Evolutionary conservation across 2,888 invertebrate genomes (phyloP).

Genomic region (Eilema sororculum): DNA sequence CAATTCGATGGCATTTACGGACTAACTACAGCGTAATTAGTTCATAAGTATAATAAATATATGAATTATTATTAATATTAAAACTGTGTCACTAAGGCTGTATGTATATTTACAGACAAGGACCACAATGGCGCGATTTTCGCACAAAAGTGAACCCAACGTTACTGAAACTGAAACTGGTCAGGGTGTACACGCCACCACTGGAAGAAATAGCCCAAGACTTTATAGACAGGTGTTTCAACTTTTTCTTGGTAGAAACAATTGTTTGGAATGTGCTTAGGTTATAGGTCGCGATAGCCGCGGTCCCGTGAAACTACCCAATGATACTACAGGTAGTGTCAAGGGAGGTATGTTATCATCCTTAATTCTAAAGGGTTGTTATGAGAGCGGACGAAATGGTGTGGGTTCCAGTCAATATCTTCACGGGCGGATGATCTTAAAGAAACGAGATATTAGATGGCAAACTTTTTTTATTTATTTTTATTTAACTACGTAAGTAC

Average conservation of each 20-base stretch:
- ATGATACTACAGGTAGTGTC: no score
- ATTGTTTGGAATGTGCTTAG: no score
- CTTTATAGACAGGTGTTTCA: conserved; percentile 66
- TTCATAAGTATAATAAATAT: conserved; percentile 62
- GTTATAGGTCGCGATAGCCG: no score
- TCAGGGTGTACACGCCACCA: conserved; percentile 81
- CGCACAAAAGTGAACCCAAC: conserved; percentile 90
- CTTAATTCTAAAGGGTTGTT: no score
- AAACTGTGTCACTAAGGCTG: neutral
- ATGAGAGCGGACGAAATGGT: no score
- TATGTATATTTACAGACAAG: conserved; percentile 77
- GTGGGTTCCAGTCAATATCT: no score
- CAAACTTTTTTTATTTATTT: no score
- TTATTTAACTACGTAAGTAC: no score
- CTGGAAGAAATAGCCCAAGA: conserved; percentile 83
- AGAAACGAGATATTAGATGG: no score
- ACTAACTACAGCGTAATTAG: conserved; percentile 22
- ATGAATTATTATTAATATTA: neutral
- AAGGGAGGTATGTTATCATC: no score
- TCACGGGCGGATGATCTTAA: no score
- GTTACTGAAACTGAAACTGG: conserved; percentile 88
- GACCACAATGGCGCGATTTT: conserved; percentile 89
- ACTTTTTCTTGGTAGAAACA: neutral
- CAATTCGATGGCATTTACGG: conserved; percentile 20
- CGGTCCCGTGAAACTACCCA: no score